A percentile compares a stretch with the other conserved stretches of the same genome.
Conservation (phyloP, 2,888 invertebrate species). For the Odontothrips loti region DNA sequence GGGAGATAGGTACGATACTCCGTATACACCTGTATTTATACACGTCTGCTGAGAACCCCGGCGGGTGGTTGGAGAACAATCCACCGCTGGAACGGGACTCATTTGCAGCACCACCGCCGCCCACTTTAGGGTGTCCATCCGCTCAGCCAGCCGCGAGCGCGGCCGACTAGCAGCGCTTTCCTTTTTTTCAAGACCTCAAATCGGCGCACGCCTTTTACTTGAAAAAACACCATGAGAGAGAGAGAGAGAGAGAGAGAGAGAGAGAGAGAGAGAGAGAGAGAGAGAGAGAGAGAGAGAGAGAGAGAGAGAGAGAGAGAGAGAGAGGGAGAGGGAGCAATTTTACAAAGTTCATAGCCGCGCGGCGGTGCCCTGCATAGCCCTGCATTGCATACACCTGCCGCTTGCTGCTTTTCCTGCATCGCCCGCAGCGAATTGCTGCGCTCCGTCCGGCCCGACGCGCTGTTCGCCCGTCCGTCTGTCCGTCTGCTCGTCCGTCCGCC, state of each 20-base stretch:
- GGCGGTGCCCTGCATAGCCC: neutral
- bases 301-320: neutral
- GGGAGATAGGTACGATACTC: too few species aligned
- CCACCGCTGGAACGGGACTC: too few species aligned
- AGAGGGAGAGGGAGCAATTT: neutral
- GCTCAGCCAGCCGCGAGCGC: too few species aligned
- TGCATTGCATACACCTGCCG: constrained; percentile 21
- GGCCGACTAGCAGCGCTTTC: too few species aligned
- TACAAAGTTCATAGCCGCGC: constrained; percentile 6
- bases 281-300: too few species aligned
- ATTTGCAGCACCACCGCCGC: too few species aligned
- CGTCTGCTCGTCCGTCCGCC: neutral
- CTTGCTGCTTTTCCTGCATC: neutral
- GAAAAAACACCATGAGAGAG: neutral
- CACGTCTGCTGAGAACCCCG: too few species aligned
- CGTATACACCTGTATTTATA: too few species aligned
- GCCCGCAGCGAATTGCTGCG: constrained; percentile 16
- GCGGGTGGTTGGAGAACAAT: too few species aligned
- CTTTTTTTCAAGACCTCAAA: too few species aligned
- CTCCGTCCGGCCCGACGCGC: neutral
- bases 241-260: neutral
- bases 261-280: neutral
- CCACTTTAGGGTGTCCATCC: too few species aligned
- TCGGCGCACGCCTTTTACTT: too few species aligned
- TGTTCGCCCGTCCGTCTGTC: neutral